Percentiles rank a stretch among this genome's conserved stretches.
phyloP scores from a whole-genome alignment of 2,113 vertebrate genomes.

The Mesoclemmys tuberculata region DNA sequence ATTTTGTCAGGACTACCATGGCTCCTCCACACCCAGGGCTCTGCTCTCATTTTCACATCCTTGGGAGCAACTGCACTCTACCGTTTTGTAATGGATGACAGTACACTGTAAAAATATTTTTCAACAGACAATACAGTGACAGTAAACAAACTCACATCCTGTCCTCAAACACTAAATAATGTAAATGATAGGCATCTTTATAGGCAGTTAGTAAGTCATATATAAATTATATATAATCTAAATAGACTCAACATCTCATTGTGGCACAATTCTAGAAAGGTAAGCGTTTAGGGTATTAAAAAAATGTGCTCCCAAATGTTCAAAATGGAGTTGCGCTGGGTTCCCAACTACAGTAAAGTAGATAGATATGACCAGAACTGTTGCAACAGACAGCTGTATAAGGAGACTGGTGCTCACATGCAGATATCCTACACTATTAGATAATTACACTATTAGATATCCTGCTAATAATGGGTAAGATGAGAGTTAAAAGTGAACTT shows the following conservation, averaged over 20 bases:
- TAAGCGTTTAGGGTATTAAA: background rate
- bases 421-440: background rate
- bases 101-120: background rate
- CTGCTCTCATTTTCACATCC: background rate
- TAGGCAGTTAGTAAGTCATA: background rate
- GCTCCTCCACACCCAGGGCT: background rate
- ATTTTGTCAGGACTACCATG: fast-evolving
- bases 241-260: background rate
- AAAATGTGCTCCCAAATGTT: background rate
- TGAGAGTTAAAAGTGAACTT: background rate
- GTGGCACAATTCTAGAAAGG: background rate
- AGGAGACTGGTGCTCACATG: background rate
- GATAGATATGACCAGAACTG: no score
- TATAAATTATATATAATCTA: background rate
- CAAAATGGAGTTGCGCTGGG: background rate
- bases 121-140: background rate
- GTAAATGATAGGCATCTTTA: background rate
- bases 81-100: background rate
- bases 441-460: background rate
- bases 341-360: background rate
- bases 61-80: background rate
- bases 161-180: background rate
- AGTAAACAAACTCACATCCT: background rate
- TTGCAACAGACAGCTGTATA: background rate
- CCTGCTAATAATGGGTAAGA: background rate